Evolutionary conservation across 2,113 vertebrate species (phyloP).

Genomic region (Archocentrus centrarchus): DNA sequence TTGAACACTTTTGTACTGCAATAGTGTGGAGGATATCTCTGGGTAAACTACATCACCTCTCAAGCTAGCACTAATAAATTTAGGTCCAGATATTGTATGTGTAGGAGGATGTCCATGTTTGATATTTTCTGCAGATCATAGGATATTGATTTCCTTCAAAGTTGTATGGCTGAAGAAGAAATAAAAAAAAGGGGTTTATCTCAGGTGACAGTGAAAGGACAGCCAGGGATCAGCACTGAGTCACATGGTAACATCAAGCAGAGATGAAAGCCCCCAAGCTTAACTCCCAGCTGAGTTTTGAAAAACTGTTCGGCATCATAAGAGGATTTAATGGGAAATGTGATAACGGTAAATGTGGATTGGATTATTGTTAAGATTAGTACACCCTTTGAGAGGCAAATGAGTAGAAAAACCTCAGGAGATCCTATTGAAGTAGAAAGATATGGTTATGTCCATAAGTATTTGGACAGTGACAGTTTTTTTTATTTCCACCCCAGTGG

Average conservation of each 20-base stretch:
- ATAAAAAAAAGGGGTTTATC: slow-evolving; percentile 17
- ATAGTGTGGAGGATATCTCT: background rate
- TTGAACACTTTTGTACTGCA: background rate
- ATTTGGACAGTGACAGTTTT: background rate
- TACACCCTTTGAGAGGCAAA: slow-evolving; percentile 36
- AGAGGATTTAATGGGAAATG: slow-evolving; percentile 57
- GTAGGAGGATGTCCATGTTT: background rate
- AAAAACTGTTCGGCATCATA: slow-evolving; percentile 39
- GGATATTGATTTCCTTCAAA: slow-evolving; percentile 36
- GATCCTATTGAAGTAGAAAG: slow-evolving; percentile 18
- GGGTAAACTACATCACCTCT: background rate
- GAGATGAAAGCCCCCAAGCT: slow-evolving; percentile 46
- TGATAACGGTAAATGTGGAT: slow-evolving; percentile 60
- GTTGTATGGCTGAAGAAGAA: slow-evolving; percentile 7
- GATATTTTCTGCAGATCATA: slow-evolving; percentile 16
- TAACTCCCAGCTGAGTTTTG: slow-evolving; percentile 47
- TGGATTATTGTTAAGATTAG: slow-evolving; percentile 61
- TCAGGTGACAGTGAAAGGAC: slow-evolving; percentile 45
- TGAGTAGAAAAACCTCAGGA: slow-evolving; percentile 18
- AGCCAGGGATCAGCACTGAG: slow-evolving; percentile 7
- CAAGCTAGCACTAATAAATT: background rate
- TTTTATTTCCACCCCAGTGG: background rate
- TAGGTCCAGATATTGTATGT: background rate
- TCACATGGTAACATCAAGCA: slow-evolving; percentile 33
- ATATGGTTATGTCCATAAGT: background rate